phyloP scores from a whole-genome alignment of 2,888 invertebrate genomes.

The Oscheius sp. region DNA sequence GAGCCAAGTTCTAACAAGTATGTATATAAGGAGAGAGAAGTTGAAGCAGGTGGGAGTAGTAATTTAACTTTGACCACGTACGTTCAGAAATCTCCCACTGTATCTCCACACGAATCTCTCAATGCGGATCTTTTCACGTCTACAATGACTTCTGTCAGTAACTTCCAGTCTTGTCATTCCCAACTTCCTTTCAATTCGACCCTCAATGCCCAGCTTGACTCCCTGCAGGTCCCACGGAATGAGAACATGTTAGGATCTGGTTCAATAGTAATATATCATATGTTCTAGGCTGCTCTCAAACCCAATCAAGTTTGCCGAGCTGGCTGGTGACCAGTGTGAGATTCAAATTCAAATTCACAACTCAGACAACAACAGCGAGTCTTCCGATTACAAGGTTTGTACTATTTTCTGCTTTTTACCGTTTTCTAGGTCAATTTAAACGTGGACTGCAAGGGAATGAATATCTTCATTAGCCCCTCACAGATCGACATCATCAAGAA shows the following conservation, averaged over 20 bases:
- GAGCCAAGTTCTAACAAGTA: constrained; percentile 54
- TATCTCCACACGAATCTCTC: constrained; percentile 42
- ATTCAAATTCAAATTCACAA: constrained; percentile 56
- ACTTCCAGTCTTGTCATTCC: constrained; percentile 53
- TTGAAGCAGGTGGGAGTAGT: constrained; percentile 44
- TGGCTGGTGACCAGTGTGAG: constrained; percentile 47
- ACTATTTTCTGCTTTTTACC: background rate
- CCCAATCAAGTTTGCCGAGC: constrained; percentile 60
- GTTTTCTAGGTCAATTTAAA: constrained; percentile 65
- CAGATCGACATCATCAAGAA: constrained; percentile 56
- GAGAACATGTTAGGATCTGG: constrained; percentile 9
- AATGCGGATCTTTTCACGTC: constrained; percentile 48
- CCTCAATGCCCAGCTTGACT: constrained; percentile 37
- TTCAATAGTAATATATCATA: background rate
- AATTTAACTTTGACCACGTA: background rate
- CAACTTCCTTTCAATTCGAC: background rate
- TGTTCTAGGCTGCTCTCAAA: constrained; percentile 46
- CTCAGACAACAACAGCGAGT: constrained; percentile 29
- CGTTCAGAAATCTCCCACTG: constrained; percentile 24
- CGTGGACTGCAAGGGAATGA: constrained; percentile 49
- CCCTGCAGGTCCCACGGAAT: constrained; percentile 16
- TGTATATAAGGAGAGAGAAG: constrained; percentile 59
- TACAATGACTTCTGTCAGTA: constrained; percentile 43
- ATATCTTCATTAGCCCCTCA: constrained; percentile 55
- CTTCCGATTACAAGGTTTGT: constrained; percentile 17